Conservation (phyloP, 1,140 invertebrate genomes). For the Drosophila gunungcola region DNA sequence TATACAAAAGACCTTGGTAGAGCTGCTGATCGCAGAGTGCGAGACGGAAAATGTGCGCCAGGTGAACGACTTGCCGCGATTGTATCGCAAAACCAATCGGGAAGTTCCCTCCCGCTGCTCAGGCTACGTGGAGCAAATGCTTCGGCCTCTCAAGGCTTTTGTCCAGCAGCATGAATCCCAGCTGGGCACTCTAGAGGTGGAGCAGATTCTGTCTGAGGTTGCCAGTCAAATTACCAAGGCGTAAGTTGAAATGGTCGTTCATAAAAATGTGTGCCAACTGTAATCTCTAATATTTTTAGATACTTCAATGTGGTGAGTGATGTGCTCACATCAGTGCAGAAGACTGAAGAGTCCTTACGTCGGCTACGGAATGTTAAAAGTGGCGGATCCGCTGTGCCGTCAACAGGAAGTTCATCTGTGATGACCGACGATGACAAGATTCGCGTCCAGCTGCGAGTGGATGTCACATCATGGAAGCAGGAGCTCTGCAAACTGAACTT, state of each 20-base stretch:
- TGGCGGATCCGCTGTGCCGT: conserved; percentile 64
- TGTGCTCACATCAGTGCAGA: conserved; percentile 96
- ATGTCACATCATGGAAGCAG: conserved; percentile 89
- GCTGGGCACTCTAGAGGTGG: conserved; percentile 86
- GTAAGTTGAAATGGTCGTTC: conserved; percentile 85
- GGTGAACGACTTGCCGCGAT: conserved; percentile 95
- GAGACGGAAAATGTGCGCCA: conserved; percentile 74
- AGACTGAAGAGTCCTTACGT: conserved; percentile 96
- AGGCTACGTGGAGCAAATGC: conserved; percentile 90
- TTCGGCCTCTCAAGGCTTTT: conserved; percentile 88
- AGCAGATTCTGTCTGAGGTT: conserved; percentile 86
- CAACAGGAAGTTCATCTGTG: conserved; percentile 84
- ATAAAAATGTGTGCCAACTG: conserved; percentile 2
- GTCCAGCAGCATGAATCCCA: conserved; percentile 86
- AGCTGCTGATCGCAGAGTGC: conserved; percentile 71
- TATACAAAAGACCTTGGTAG: conserved; percentile 62
- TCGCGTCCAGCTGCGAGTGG: conserved; percentile 93
- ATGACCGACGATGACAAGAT: conserved; percentile 96
- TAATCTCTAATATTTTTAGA: conserved; percentile 85
- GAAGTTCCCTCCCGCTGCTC: conserved; percentile 92
- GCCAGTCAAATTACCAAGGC: conserved; percentile 88
- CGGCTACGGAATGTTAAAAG: conserved; percentile 93
- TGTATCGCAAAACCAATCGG: conserved; percentile 96
- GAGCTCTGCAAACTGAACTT: conserved; percentile 71
- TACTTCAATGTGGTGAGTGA: conserved; percentile 93